These are phyloP conservation scores for Hepsetus odoe DNA, from an alignment of 2,113 vertebrate genomes.

Conservation along the genomic window DNA sequence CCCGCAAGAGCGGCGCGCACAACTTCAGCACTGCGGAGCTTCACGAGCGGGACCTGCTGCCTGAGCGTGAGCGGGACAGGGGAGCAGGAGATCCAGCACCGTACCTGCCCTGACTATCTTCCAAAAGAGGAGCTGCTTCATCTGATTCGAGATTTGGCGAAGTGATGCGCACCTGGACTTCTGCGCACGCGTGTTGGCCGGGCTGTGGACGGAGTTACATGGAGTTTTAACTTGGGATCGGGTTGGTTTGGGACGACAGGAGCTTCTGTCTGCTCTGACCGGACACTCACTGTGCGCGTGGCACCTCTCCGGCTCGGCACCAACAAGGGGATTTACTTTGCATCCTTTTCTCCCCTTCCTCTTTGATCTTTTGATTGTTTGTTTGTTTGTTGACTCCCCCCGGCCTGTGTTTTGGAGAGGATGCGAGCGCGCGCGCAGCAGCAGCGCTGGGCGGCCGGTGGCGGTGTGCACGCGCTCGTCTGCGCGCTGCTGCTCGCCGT, in stretches of 20 bases:
- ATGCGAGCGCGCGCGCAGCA: conserved; percentile 74
- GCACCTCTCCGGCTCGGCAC: background rate
- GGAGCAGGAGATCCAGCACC: too few relatives aligned
- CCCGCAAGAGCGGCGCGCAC: conserved; percentile 62
- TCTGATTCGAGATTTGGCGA: background rate
- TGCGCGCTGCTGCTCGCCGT: conserved; percentile 72
- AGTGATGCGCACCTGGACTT: conserved; percentile 29
- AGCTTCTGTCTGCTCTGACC: conserved; percentile 47
- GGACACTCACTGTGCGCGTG: background rate
- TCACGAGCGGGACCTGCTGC: conserved; percentile 35
- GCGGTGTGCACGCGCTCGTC: conserved; percentile 71
- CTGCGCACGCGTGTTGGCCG: conserved; percentile 13
- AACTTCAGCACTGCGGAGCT: conserved; percentile 59
- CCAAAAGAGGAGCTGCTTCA: too few relatives aligned
- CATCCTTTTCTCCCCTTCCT: background rate
- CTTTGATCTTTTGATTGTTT: background rate
- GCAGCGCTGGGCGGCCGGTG: conserved; percentile 68
- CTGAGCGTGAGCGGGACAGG: conserved; percentile 10
- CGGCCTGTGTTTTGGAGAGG: conserved; percentile 59
- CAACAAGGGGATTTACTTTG: conserved; percentile 48
- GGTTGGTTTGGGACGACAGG: conserved; percentile 39
- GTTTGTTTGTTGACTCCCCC: background rate
- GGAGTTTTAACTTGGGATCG: conserved; percentile 45
- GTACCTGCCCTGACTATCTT: too few relatives aligned
- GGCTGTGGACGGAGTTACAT: conserved; percentile 44